Percentiles rank a stretch among this genome's conserved stretches.
phyloP scores from a whole-genome alignment of 2,113 vertebrate genomes.

The Marmota monax region DNA sequence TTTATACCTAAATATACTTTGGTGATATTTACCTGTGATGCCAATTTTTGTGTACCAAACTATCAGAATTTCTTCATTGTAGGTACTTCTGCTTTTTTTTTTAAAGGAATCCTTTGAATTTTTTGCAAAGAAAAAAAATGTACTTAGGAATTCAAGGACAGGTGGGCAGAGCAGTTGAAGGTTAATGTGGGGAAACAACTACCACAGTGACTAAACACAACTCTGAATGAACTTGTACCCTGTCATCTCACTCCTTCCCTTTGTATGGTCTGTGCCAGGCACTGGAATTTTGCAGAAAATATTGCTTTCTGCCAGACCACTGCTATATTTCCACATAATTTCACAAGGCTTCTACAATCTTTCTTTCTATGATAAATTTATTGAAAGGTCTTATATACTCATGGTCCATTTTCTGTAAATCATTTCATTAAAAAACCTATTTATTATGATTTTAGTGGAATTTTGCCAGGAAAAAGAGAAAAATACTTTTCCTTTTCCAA shows the following conservation, averaged over 20 bases:
- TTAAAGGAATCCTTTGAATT: background rate
- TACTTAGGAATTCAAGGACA: background rate
- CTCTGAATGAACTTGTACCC: background rate
- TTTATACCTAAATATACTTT: background rate
- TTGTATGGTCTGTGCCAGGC: background rate
- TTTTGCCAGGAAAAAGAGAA: background rate
- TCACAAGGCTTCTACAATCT: background rate
- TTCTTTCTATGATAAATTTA: background rate
- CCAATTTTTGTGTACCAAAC: background rate
- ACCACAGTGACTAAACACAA: background rate
- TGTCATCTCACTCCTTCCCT: background rate
- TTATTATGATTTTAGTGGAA: background rate
- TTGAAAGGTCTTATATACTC: background rate
- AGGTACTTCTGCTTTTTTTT: background rate
- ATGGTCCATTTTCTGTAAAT: background rate
- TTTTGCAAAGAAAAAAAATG: background rate
- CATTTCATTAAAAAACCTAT: background rate
- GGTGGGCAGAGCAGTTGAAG: background rate
- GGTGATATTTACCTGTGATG: background rate
- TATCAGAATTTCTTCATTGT: background rate
- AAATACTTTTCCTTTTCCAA: background rate
- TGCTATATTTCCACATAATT: background rate
- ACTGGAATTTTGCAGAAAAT: background rate
- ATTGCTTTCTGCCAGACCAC: background rate
- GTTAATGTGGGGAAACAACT: background rate